phyloP scores from a whole-genome alignment of 1,140 invertebrate genomes.

The Cephus cinctus region DNA sequence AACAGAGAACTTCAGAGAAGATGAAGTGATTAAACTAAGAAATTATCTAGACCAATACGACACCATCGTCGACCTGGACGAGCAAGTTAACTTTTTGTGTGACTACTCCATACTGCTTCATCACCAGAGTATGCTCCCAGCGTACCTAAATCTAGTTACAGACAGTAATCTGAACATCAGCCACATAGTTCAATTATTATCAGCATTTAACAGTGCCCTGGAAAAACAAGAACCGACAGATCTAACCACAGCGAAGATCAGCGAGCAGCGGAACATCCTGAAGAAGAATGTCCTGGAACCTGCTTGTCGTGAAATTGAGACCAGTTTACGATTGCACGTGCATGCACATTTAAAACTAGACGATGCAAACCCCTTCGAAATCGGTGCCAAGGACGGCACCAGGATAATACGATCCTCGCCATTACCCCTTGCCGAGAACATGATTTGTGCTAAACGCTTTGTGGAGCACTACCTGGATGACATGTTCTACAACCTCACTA shows the following conservation, averaged over 20 bases:
- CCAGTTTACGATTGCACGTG: constrained; percentile 83
- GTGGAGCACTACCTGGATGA: constrained; percentile 92
- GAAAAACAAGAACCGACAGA: constrained; percentile 29
- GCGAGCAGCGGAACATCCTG: constrained; percentile 33
- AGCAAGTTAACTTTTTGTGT: constrained; percentile 32
- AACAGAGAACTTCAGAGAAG: constrained; percentile 46
- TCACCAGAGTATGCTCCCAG: constrained; percentile 50
- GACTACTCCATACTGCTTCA: constrained; percentile 49
- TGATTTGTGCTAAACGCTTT: constrained; percentile 43
- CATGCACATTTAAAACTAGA: constrained; percentile 88
- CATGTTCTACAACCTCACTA: constrained; percentile 97
- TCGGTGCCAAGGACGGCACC: constrained; percentile 48
- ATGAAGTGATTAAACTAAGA: constrained; percentile 41
- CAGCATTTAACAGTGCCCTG: constrained; percentile 44
- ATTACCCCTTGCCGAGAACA: constrained; percentile 31
- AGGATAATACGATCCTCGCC: constrained; percentile 36
- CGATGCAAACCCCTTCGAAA: constrained; percentile 73
- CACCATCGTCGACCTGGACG: constrained; percentile 39
- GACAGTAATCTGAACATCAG: constrained; percentile 39
- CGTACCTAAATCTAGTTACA: constrained; percentile 38
- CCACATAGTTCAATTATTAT: constrained; percentile 42
- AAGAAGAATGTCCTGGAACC: constrained; percentile 67
- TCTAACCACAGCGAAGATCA: constrained; percentile 26
- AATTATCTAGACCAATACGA: constrained; percentile 48
- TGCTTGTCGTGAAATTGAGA: constrained; percentile 86